Base-by-base conservation (phyloP, 2,888 invertebrate species). In the Plutella xylostella region DNA sequence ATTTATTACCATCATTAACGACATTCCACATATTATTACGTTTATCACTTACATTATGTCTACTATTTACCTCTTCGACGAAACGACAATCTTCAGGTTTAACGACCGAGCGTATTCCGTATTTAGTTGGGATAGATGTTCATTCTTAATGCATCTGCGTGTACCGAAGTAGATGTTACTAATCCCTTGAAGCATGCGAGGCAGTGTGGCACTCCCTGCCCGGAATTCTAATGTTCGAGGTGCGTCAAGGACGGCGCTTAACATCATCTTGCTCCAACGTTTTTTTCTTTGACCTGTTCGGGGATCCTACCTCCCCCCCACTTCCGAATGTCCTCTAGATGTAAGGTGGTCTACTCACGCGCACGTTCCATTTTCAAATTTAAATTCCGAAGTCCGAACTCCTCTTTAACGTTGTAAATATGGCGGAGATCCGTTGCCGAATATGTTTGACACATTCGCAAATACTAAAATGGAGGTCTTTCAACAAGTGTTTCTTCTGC, bases 211-310 rank as follows among this genome's bases (percentile, higher is more conserved):
- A 63, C 60, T 61, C 60, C 62, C 63, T 65, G n/a, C n/a, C n/a
- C 59, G 60, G 65, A 66, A 71, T 70, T 65, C 51, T 65, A 68
- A 68, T 71, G 46, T 45, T 35, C 67, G 64, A 73, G 72, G 69
- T 67, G 70, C 72, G 71, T 69, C 79, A 79, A 78, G 79, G 78
- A 75, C 77, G 63, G 56, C 55, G 57, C 61, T 61, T 65, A 62
- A 58, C 20, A n/a, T n/a, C 14, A 64, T 63, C 62, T 60, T 58
- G 66, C 60, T 63, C 59, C 63, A 50, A 30, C 45, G 14, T 43
- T 43, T 43, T 43, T 50, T 71, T 71, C 70, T 68, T 11, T 39
- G 57, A 59, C 64, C 60, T 61, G 61, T 66, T 67, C 61, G 63
- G 65, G 61, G 61, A 49, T 60, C 58, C 63, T 61, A 53, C 39